phyloP scores from a whole-genome alignment of 1,140 invertebrate genomes.

The Portunus trituberculatus region DNA sequence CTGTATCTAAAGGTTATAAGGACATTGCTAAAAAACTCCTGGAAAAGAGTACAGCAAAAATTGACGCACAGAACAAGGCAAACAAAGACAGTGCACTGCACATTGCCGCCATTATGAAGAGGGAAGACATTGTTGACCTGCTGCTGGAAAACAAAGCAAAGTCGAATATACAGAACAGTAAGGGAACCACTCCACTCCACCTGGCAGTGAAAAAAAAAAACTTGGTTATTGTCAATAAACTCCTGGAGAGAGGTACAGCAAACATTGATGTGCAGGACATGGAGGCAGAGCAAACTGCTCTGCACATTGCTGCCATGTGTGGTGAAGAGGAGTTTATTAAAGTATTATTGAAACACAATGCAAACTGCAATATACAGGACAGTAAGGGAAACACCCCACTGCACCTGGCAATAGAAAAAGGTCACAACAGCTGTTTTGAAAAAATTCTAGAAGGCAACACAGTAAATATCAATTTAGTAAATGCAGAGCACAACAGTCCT shows the following conservation, averaged over 20 bases:
- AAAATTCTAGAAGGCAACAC: not conserved
- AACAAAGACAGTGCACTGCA: too few relatives aligned
- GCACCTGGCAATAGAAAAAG: not conserved
- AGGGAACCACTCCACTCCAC: not conserved
- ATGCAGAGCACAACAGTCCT: not conserved
- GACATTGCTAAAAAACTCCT: not conserved
- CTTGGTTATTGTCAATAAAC: too few relatives aligned
- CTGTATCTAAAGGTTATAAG: constrained; percentile 47
- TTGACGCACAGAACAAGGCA: too few relatives aligned
- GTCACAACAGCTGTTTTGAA: not conserved
- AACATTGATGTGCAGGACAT: not conserved
- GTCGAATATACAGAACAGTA: not conserved
- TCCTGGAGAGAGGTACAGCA: too few relatives aligned
- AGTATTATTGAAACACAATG: not conserved
- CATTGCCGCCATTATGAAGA: too few relatives aligned
- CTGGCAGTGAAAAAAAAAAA: too few relatives aligned
- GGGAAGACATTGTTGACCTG: not conserved
- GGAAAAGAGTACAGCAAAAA: too few relatives aligned
- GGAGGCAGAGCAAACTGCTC: not conserved
- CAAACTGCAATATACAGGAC: not conserved
- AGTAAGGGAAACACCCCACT: not conserved
- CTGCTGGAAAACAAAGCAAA: not conserved
- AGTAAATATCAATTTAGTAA: not conserved
- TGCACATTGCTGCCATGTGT: too few relatives aligned
- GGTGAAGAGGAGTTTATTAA: not conserved